Conservation (phyloP, 2,797 vertebrate genomes). For the Nyctibius grandis region DNA sequence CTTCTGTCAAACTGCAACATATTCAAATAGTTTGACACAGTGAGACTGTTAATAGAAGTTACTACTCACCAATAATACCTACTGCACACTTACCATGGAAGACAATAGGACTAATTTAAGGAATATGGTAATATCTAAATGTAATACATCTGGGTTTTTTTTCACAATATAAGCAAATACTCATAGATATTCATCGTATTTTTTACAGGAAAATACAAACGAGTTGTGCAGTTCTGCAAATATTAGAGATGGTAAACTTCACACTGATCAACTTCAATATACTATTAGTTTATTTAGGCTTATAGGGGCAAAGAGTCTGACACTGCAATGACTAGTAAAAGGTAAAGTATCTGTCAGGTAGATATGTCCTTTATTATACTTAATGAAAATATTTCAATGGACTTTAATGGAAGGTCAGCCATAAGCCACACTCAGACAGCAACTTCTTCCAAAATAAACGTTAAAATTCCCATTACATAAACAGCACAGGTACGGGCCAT, state of each 20-base stretch:
- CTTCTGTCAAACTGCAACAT: not conserved
- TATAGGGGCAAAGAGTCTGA: not conserved
- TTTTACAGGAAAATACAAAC: not conserved
- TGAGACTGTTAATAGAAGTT: not conserved
- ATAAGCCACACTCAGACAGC: not conserved
- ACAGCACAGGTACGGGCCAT: not conserved
- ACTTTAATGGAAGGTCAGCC: not conserved
- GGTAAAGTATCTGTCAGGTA: not conserved
- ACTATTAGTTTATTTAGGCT: not conserved
- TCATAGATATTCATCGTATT: not conserved
- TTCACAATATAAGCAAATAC: not conserved
- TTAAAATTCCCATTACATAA: not conserved
- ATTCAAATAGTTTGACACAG: not conserved
- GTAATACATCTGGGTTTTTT: not conserved
- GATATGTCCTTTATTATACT: not conserved
- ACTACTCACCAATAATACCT: not conserved
- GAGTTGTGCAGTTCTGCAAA: not conserved
- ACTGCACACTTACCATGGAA: not conserved
- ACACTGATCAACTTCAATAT: not conserved
- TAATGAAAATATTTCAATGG: not conserved
- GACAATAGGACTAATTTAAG: not conserved
- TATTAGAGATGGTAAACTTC: not conserved
- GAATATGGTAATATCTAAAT: not conserved
- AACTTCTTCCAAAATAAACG: not conserved
- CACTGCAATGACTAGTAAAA: not conserved